Evolutionary conservation across 2,113 vertebrate genomes (phyloP).

Genomic region (Pogonocichla stellata): DNA sequence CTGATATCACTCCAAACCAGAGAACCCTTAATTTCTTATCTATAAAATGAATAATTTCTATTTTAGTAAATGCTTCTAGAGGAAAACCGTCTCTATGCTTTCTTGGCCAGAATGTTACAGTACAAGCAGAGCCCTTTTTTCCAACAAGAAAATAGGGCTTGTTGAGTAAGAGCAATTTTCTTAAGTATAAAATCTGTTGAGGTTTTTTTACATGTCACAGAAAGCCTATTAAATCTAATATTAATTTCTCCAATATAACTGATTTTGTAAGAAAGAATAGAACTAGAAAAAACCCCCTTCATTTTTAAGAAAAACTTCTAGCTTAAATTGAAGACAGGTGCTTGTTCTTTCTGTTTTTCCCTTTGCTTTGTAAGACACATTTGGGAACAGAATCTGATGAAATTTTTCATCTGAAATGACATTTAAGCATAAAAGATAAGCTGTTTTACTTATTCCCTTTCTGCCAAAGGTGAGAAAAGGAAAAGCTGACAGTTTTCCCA

Average conservation of each 20-base stretch:
- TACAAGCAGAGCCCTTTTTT: background rate
- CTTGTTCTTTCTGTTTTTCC: background rate
- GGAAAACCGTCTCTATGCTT: background rate
- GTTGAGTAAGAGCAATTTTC: background rate
- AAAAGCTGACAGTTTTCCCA: slow-evolving; percentile 13
- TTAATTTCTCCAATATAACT: background rate
- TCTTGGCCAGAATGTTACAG: background rate
- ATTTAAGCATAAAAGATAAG: background rate
- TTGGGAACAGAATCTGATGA: background rate
- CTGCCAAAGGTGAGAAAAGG: background rate
- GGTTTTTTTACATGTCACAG: background rate
- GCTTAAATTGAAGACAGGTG: background rate
- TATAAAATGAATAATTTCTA: background rate
- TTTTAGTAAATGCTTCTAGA: background rate
- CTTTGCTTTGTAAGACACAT: background rate
- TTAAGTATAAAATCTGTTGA: background rate
- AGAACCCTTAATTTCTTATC: background rate
- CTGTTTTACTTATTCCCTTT: background rate
- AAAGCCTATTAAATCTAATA: background rate
- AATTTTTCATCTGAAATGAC: background rate
- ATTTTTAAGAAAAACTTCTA: background rate
- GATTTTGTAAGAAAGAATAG: background rate
- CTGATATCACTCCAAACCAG: background rate
- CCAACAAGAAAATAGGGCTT: background rate
- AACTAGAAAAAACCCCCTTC: no score